Evolutionary conservation across 2,113 vertebrate species (phyloP).

Genomic region (Chunga burmeisteri): DNA sequence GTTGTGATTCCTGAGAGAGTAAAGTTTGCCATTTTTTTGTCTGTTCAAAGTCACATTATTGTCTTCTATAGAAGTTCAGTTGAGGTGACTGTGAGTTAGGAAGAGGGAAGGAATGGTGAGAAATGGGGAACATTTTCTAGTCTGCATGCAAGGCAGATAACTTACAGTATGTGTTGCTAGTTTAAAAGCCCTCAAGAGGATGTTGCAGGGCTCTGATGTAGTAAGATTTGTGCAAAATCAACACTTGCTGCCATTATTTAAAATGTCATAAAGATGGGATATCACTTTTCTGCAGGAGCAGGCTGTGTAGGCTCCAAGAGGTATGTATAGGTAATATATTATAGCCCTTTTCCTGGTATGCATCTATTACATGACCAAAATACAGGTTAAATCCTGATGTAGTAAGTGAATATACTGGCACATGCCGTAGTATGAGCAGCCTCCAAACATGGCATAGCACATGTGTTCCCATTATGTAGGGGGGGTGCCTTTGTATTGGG

Average conservation of each 20-base stretch:
- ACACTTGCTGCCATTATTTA: not conserved
- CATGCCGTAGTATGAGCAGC: not conserved
- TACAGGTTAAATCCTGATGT: not conserved
- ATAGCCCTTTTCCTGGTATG: not conserved
- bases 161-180: not conserved
- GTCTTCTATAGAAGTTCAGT: not conserved
- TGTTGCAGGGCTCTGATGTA: not conserved
- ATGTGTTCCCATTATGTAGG: not conserved
- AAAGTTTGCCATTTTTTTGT: not conserved
- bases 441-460: not conserved
- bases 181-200: conserved; percentile 52
- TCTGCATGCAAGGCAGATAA: conserved; percentile 16
- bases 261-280: not conserved
- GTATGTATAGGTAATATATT: not conserved
- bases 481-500: not conserved
- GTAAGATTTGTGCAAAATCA: not conserved
- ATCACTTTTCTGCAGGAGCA: not conserved
- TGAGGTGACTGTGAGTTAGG: not conserved
- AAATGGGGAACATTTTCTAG: conserved; percentile 22
- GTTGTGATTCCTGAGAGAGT: not conserved
- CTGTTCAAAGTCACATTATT: not conserved
- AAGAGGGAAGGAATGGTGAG: conserved; percentile 9
- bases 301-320: not conserved
- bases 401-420: not conserved
- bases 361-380: not conserved